Conservation (phyloP, 2,113 vertebrate species). For the Ceyx cyanopectus region DNA sequence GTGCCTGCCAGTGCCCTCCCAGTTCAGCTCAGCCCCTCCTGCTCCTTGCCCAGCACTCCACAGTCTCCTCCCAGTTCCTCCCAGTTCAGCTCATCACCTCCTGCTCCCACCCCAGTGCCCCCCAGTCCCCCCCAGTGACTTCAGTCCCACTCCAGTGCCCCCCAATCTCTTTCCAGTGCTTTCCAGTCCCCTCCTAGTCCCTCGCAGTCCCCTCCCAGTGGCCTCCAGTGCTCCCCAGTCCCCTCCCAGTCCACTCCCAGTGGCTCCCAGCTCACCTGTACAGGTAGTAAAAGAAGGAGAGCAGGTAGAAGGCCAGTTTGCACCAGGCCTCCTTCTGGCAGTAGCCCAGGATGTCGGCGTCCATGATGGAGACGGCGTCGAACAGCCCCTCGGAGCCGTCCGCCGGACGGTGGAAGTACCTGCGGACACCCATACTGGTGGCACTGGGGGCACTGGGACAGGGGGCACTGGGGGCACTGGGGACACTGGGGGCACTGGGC, state of each 20-base stretch:
- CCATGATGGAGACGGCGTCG: not conserved
- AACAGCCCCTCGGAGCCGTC: not conserved
- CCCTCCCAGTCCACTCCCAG: not conserved
- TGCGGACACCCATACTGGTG: not conserved
- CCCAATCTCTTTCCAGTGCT: no score
- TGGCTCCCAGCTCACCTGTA: not conserved
- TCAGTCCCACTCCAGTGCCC: no score
- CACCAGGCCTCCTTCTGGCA: not conserved
- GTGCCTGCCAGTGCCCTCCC: no score
- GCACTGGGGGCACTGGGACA: no score
- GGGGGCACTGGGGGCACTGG: no score
- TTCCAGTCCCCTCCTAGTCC: not conserved
- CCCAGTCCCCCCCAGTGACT: no score
- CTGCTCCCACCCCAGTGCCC: no score
- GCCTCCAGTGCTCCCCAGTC: not conserved
- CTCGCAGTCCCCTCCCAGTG: not conserved
- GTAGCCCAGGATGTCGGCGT: not conserved
- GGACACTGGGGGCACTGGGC: no score
- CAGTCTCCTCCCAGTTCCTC: no score
- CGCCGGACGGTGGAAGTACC: not conserved
- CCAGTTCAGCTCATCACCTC: no score
- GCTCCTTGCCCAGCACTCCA: no score
- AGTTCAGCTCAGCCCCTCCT: no score
- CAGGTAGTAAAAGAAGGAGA: not conserved
- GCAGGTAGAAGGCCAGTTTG: not conserved